Percentiles rank a stretch among this genome's conserved stretches.
These are phyloP conservation scores for Amiota minor DNA, from an alignment of 2,888 invertebrate species.

Conservation along the genomic window DNA sequence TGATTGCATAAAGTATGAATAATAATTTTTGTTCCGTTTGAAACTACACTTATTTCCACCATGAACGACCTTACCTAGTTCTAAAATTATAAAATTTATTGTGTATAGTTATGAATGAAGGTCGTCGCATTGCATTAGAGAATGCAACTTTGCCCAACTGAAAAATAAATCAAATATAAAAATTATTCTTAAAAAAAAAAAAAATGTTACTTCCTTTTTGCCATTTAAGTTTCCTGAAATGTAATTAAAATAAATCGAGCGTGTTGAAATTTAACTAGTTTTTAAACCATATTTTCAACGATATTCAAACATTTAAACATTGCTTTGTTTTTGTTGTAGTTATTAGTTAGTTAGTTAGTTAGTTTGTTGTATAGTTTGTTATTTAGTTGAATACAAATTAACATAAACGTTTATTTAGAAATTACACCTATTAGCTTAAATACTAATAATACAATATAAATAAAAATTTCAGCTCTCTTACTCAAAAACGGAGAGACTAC, in stretches of 20 bases:
- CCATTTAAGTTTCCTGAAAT: conserved; percentile 11
- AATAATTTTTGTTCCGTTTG: too few species aligned
- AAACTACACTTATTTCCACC: not conserved
- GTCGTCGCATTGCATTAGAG: conserved; percentile 6
- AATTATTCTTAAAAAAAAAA: not conserved
- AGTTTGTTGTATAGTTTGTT: too few species aligned
- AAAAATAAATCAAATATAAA: not conserved
- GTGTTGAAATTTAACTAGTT: too few species aligned
- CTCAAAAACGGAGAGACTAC: too few species aligned
- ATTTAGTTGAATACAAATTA: conserved; percentile 16
- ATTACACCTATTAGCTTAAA: not conserved
- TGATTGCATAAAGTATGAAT: too few species aligned
- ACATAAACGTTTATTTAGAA: conserved; percentile 18
- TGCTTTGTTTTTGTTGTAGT: too few species aligned
- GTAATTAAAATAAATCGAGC: conserved; percentile 4
- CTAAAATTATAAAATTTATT: not conserved
- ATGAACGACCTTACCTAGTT: not conserved
- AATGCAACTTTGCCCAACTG: conserved; percentile 7
- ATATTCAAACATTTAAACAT: too few species aligned
- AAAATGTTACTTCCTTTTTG: conserved; percentile 6
- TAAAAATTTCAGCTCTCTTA: too few species aligned
- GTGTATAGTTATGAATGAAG: not conserved
- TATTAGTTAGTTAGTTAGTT: too few species aligned
- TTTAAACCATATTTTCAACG: too few species aligned
- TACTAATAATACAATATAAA: too few species aligned